Evolutionary conservation across 2,888 invertebrate species (phyloP), one percentile per base, ranked within the genome.

Genomic region (Pyrochroa serraticornis): DNA sequence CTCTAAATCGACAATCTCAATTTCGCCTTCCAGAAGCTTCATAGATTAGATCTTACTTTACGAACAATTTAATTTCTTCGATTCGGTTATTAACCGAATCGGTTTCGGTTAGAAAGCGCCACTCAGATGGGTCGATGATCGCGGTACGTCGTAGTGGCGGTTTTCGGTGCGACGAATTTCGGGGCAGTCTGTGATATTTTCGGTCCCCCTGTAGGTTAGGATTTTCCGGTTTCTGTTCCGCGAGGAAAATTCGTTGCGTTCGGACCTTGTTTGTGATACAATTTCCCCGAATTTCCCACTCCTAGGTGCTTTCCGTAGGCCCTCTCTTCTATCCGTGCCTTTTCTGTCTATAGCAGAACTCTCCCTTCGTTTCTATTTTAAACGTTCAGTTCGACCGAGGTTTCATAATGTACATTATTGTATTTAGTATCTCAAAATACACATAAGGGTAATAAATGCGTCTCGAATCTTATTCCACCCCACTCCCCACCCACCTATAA

Each of bases 171-270:
- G 60, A 57, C 51, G 61, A 66, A 63, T 68, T 68, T 62, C 43
- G 74, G 73, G 73, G 68, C 72, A 70, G 75, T 76, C 78, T 78
- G 78, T 78, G 78, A 78, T 78, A 78, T 77, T 76, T 72, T 77
- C 75, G 73, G 75, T 76, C 75, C 74, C 72, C 67, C 63, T 59
- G 66, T 67, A 69, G 64, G 64, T 66, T 70, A 68, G 66, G 62
- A 61, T 60, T 60, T 66, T 65, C 67, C 68, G 67, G 69, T 70
- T 71, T 69, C 45, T 52, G 42, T 47, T 46, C 39, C 48, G 48
- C 22, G 22, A 9, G 12, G 49, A 49, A 45, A 49, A 53, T 42
- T 41, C 34, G 34, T 41, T 41, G 14, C 31, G 31, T 42, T 31
- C n/a, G 5, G 12, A 10, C 9, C 39, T 9, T 34, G 45, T 39